Conservation (phyloP, 2,113 vertebrate species). For the Passer domesticus region DNA sequence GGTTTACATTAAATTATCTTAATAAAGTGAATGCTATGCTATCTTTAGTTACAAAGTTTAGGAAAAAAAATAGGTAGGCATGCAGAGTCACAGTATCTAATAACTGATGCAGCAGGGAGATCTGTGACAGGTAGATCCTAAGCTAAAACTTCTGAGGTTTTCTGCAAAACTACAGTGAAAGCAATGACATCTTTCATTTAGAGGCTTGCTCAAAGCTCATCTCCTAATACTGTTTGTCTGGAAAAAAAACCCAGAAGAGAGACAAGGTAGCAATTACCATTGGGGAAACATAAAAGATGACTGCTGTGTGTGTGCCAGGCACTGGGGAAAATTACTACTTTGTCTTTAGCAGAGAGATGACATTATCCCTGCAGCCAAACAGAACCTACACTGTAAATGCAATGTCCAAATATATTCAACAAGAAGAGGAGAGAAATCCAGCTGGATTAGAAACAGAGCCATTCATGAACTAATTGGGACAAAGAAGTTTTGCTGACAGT, state of each 20-base stretch:
- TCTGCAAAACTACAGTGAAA: constrained; percentile 45
- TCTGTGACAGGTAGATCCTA: not conserved
- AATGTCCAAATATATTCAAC: not conserved
- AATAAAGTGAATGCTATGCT: not conserved
- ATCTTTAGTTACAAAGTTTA: not conserved
- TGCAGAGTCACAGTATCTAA: not conserved
- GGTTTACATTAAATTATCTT: not conserved
- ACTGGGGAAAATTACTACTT: constrained; percentile 58
- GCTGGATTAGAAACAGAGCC: not conserved
- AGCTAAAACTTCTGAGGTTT: constrained; percentile 23
- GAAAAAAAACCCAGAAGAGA: not conserved
- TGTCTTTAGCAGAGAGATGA: constrained; percentile 47
- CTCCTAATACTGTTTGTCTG: constrained; percentile 25
- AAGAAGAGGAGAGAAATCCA: constrained; percentile 1
- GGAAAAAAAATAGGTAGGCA: not conserved
- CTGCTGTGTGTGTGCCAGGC: not conserved
- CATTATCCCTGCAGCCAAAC: constrained; percentile 51
- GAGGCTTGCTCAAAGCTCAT: constrained; percentile 39
- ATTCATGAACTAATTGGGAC: not conserved
- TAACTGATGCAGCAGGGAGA: not conserved
- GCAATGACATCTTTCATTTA: constrained; percentile 44
- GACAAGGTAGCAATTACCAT: constrained; percentile 59
- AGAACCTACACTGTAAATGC: constrained; percentile 10
- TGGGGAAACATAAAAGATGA: constrained; percentile 55
- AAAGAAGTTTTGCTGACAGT: not conserved